Evolutionary conservation across 2,888 invertebrate species (phyloP).

Genomic region (Phyto melanocephala): DNA sequence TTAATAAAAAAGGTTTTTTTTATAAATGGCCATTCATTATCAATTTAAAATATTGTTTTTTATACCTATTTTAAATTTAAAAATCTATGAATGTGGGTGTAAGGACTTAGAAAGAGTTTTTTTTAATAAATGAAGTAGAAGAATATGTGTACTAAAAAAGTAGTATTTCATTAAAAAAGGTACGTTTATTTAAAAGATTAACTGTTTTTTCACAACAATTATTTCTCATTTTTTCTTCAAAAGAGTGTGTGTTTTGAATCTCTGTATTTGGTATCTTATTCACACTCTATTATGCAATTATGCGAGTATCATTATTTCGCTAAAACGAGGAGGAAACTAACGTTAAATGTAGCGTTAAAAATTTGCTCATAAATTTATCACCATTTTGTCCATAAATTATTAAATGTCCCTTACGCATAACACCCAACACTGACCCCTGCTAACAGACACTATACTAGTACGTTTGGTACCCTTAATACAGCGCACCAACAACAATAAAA

Average conservation of each 20-base stretch:
- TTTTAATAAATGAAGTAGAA: too few species aligned
- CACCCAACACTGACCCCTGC: constrained; percentile 1
- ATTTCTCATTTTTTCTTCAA: neutral
- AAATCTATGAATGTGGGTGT: too few species aligned
- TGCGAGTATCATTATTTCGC: neutral
- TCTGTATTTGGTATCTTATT: neutral
- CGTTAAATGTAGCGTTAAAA: constrained; percentile 77
- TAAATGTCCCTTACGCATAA: constrained; percentile 58
- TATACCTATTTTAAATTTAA: too few species aligned
- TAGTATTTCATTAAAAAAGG: too few species aligned
- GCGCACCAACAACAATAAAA: constrained; percentile 19
- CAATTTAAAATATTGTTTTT: too few species aligned
- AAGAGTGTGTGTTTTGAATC: neutral
- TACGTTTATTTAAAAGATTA: too few species aligned
- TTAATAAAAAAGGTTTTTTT: too few species aligned
- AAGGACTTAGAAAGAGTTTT: too few species aligned
- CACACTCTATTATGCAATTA: neutral
- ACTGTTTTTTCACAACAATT: too few species aligned
- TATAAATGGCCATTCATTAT: too few species aligned
- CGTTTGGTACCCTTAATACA: neutral
- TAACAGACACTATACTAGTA: neutral
- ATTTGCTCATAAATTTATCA: constrained; percentile 76
- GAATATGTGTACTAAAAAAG: too few species aligned
- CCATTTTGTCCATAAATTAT: constrained; percentile 75
- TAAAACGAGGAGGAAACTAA: neutral